phyloP scores from a whole-genome alignment of 2,797 vertebrate species.

The Myioborus miniatus region DNA sequence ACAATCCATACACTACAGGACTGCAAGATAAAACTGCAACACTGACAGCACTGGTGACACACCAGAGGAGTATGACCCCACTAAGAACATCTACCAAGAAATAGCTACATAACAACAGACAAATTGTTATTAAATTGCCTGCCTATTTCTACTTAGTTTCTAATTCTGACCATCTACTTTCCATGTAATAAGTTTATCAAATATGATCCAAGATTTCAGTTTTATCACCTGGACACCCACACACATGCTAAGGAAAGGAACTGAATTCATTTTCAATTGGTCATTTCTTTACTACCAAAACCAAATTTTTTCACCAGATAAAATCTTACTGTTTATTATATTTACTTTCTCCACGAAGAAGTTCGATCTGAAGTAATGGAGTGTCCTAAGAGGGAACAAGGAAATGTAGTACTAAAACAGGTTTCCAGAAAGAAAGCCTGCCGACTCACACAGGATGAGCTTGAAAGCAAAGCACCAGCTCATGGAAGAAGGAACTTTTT shows the following conservation, averaged over 20 bases:
- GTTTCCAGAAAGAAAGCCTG: not conserved
- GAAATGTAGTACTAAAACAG: not conserved
- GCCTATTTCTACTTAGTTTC: not conserved
- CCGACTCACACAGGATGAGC: not conserved
- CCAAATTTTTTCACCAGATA: not conserved
- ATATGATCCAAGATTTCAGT: not conserved
- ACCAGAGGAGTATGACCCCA: not conserved
- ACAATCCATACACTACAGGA: not conserved
- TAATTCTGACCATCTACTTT: not conserved
- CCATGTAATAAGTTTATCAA: not conserved
- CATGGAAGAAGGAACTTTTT: not conserved
- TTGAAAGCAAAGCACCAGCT: not conserved
- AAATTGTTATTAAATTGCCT: not conserved
- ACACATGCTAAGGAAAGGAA: not conserved
- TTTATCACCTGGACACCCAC: not conserved
- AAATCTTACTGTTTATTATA: not conserved
- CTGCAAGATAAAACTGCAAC: not conserved
- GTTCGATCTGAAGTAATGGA: not conserved
- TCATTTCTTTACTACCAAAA: not conserved
- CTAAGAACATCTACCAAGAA: not conserved
- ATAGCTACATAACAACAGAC: not conserved
- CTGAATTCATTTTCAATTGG: not conserved
- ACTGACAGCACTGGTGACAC: not conserved
- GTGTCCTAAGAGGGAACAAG: not conserved
- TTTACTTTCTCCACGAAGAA: not conserved